A percentile compares a stretch with the other conserved stretches of the same genome.
These are phyloP conservation scores for Novumbra hubbsi DNA, from an alignment of 2,797 vertebrate genomes.

Conservation along the genomic window DNA sequence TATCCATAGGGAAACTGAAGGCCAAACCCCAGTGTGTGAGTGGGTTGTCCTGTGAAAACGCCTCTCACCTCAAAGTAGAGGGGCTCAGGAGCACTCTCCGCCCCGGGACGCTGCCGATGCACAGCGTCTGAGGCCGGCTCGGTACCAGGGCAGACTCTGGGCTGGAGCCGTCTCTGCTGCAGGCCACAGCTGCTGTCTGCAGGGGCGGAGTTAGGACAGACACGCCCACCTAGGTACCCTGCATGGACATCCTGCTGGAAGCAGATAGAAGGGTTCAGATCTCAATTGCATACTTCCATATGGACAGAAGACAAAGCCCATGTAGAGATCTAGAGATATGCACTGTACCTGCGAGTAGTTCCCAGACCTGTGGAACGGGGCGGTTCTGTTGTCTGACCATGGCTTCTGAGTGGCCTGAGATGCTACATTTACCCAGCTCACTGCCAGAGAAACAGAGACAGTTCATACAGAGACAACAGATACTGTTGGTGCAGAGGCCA, in stretches of 20 bases:
- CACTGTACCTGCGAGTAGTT: conserved; percentile 82
- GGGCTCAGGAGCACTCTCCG: conserved; percentile 81
- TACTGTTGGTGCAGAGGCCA: too few species aligned
- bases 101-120: too few species aligned
- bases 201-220: conserved; percentile 69
- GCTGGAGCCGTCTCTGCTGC: conserved; percentile 73
- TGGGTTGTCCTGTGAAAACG: not conserved
- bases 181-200: conserved; percentile 78
- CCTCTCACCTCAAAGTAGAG: conserved; percentile 90
- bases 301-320: too few species aligned
- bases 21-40: too few species aligned
- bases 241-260: conserved; percentile 71
- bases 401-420: conserved; percentile 86
- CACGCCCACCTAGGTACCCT: conserved; percentile 76
- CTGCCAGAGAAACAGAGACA: conserved; percentile 57
- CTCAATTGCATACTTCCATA: not conserved
- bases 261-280: not conserved
- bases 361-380: conserved; percentile 81
- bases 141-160: conserved; percentile 66
- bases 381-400: conserved; percentile 86
- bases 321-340: not conserved
- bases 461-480: not conserved
- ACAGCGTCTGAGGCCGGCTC: too few species aligned
- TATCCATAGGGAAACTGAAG: too few species aligned
- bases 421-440: conserved; percentile 85